These are phyloP conservation scores for Ericerus pela DNA, from an alignment of 1,140 invertebrate genomes.

Conservation along the genomic window DNA sequence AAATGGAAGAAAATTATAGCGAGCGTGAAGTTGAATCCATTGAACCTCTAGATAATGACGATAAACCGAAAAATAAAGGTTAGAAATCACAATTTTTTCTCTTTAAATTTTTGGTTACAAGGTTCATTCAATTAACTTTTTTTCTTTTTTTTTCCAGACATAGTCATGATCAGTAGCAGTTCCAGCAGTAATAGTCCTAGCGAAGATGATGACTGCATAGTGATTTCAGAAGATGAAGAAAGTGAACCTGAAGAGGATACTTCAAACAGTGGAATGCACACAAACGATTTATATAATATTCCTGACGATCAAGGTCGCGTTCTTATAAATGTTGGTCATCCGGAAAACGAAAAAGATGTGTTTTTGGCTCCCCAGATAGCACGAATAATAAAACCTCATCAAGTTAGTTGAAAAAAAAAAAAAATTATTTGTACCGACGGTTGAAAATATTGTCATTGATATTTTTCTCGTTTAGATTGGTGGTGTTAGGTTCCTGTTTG, in stretches of 20 bases:
- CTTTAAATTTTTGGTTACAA: not conserved
- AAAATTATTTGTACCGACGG: not conserved
- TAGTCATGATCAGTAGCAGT: constrained; percentile 47
- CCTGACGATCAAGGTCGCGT: constrained; percentile 84
- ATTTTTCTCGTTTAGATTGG: constrained; percentile 55
- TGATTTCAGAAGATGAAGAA: constrained; percentile 44
- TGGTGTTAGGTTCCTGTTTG: constrained; percentile 87
- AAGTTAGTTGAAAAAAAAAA: constrained; percentile 34
- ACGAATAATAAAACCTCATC: constrained; percentile 87
- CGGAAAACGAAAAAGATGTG: constrained; percentile 79
- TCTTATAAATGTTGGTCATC: constrained; percentile 90
- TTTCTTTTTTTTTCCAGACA: constrained; percentile 27
- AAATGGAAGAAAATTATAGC: constrained; percentile 15
- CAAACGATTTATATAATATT: constrained; percentile 81
- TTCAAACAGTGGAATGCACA: constrained; percentile 57
- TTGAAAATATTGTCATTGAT: constrained; percentile 2
- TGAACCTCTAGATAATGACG: too few species aligned
- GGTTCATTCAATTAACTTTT: not conserved
- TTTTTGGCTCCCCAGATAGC: constrained; percentile 87
- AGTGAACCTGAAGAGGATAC: constrained; percentile 46
- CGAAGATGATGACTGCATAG: constrained; percentile 67
- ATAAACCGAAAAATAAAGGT: too few species aligned
- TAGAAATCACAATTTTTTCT: too few species aligned
- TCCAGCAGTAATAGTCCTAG: constrained; percentile 41
- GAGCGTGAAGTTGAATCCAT: constrained; percentile 8